phyloP scores from a whole-genome alignment of 2,888 invertebrate genomes.

The Patella caerulea region DNA sequence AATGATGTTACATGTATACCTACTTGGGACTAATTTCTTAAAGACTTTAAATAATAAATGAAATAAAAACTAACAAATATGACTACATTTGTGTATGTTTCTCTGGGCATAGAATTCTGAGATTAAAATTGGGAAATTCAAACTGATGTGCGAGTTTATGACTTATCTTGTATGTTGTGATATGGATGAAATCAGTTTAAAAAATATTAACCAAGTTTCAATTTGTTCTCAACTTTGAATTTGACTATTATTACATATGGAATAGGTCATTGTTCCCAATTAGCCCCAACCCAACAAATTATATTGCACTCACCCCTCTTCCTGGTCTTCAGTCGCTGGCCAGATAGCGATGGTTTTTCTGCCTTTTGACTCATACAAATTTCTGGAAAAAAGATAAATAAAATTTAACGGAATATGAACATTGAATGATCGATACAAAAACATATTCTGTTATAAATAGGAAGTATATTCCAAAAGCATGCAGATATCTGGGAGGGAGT shows the following conservation, averaged over 20 bases:
- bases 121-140: neutral
- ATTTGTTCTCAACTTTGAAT: too few species aligned
- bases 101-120: neutral
- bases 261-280: too few species aligned
- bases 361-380: conserved; percentile 97
- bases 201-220: neutral
- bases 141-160: neutral
- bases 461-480: neutral
- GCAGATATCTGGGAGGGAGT: neutral
- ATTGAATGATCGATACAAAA: neutral
- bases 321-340: conserved; percentile 99
- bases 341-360: conserved; percentile 99
- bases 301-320: conserved; percentile 88
- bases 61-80: neutral
- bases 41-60: too few species aligned
- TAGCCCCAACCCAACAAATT: neutral
- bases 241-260: too few species aligned
- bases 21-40: too few species aligned
- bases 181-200: neutral
- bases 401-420: too few species aligned
- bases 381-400: neutral
- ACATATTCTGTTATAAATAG: too few species aligned
- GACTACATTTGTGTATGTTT: neutral
- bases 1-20: too few species aligned
- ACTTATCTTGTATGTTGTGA: neutral